These are phyloP conservation scores for Isichthys henryi DNA, from an alignment of 2,113 vertebrate species.

Conservation along the genomic window DNA sequence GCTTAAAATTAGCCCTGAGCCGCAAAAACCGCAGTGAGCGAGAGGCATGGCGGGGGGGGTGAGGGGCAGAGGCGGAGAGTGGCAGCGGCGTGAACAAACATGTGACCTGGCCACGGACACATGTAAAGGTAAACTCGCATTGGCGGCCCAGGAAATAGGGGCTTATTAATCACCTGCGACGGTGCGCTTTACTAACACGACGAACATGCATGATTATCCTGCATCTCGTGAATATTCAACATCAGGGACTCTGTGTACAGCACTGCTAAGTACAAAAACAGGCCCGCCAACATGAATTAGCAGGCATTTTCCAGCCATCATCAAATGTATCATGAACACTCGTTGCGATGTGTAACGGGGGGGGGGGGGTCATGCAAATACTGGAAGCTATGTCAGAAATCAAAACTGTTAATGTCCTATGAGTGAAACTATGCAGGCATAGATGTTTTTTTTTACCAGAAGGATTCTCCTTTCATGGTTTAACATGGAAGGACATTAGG, in stretches of 20 bases:
- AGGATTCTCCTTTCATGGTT: neutral
- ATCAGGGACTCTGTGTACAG: neutral
- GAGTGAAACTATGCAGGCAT: neutral
- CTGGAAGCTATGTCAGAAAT: neutral
- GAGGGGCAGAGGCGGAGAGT: neutral
- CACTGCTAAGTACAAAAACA: neutral
- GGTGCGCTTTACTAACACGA: neutral
- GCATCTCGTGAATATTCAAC: neutral
- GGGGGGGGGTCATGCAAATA: neutral
- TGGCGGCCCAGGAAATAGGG: neutral
- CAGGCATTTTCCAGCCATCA: neutral
- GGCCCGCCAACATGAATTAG: neutral
- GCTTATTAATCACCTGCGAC: neutral
- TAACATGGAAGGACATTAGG: neutral
- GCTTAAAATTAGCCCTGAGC: slow-evolving; percentile 23
- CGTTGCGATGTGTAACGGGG: neutral
- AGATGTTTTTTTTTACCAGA: neutral
- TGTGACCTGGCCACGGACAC: neutral
- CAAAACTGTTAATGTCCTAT: neutral
- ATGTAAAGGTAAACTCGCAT: neutral
- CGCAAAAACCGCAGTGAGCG: neutral
- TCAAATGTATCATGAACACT: neutral
- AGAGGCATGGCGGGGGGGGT: neutral
- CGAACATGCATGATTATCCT: neutral
- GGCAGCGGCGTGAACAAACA: neutral